Evolutionary conservation across 2,888 invertebrate species (phyloP).

Genomic region (Conomelus anceps): DNA sequence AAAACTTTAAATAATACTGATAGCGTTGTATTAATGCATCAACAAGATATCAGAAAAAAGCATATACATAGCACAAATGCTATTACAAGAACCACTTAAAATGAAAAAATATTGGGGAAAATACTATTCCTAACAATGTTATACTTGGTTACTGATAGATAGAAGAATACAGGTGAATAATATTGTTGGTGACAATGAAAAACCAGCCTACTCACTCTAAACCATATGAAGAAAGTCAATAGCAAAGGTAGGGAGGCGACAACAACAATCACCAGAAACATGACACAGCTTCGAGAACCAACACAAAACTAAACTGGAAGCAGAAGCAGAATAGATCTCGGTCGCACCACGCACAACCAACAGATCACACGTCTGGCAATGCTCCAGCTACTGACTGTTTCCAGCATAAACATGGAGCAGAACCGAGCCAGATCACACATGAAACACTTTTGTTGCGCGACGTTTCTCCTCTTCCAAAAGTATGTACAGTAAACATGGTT

Average conservation of each 20-base stretch:
- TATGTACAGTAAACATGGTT: not conserved
- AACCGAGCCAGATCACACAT: not conserved
- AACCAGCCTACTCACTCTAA: not conserved
- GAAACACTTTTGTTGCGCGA: not conserved
- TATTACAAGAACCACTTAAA: too few relatives aligned
- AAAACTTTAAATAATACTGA: too few relatives aligned
- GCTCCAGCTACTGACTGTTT: not conserved
- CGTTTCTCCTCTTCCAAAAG: not conserved
- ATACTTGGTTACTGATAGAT: too few relatives aligned
- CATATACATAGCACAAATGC: too few relatives aligned
- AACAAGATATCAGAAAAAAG: too few relatives aligned
- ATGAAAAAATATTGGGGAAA: too few relatives aligned
- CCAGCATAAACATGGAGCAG: not conserved
- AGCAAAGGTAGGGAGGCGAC: not conserved
- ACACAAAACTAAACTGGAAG: not conserved
- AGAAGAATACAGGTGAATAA: not conserved
- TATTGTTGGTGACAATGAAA: not conserved
- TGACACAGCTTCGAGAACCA: not conserved
- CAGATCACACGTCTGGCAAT: not conserved
- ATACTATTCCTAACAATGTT: too few relatives aligned
- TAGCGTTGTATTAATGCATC: too few relatives aligned
- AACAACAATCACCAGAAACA: not conserved
- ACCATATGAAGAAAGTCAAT: slow-evolving; percentile 1
- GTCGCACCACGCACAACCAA: not conserved
- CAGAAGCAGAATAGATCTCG: not conserved